Evolutionary conservation across 2,888 invertebrate species (phyloP), one percentile per base, ranked within the genome.

Genomic region (Luperina testacea): DNA sequence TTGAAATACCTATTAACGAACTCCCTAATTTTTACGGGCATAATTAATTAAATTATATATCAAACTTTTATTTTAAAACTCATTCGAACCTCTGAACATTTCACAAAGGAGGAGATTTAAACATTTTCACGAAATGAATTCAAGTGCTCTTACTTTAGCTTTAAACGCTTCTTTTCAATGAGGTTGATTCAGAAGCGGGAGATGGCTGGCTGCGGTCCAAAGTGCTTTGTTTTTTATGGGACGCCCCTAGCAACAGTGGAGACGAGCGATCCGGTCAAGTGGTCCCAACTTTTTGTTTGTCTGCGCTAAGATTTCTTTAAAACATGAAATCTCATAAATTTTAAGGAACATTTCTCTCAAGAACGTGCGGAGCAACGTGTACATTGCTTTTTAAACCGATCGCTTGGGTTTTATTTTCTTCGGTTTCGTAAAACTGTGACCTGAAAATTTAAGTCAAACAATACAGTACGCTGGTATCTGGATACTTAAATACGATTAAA

Each of bases 141-240:
- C 92, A 92, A 95, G 95, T 94, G 93, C 92, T 92, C 92, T 93
- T 91, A 90, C 92, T 94, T 93, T 91, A 92, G 92, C 91, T 94
- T 95, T 92, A 94, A 95, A 94, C 92, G 93, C 91, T 94, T 93
- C 93, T 93, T 94, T 95, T 95, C 94, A 95, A 95, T 95, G 94
- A 94, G 94, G 92, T 93, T 92, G 93, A 93, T 92, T 92, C 90
- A 90, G 90, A 91, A 92, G 91, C 92, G 90, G 90, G 90, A 90
- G 91, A 90, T 87, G 90, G 83, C 93, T 96, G 96, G 96, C 95
- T 94, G 89, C 88, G 90, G 92, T 94, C 96, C 96, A 96, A 95
- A 96, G 95, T 95, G 95, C 92, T 94, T 94, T 93, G 93, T 94
- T 96, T 96, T 96, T 96, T 96, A 95, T 95, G 92, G 91, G 90